phyloP scores from a whole-genome alignment of 2,888 invertebrate species.

The Orchesella flavescens region DNA sequence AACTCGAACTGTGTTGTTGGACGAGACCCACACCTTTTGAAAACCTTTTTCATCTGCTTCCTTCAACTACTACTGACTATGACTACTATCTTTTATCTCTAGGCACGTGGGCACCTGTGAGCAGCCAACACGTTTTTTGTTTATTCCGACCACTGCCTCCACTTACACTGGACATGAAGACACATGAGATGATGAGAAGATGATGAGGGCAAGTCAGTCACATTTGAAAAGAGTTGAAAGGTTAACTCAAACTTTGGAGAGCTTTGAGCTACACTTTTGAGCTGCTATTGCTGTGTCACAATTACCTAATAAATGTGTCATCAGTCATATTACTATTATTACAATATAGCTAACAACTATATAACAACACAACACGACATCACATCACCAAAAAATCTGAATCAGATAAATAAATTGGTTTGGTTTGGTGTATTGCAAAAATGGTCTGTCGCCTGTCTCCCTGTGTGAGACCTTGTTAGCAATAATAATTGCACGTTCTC shows the following conservation, averaged over 20 bases:
- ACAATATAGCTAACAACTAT: too few species aligned
- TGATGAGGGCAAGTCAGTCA: background rate
- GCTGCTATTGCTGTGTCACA: too few species aligned
- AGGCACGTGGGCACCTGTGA: conserved; percentile 28
- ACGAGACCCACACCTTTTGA: background rate
- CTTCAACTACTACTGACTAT: too few species aligned
- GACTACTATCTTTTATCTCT: conserved; percentile 28
- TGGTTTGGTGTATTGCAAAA: conserved; percentile 29
- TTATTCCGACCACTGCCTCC: background rate
- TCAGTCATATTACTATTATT: conserved; percentile 3
- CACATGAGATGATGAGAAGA: conserved; percentile 8
- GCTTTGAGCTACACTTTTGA: background rate
- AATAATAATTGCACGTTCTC: background rate
- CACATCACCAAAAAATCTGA: too few species aligned
- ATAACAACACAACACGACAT: too few species aligned
- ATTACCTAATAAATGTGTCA: background rate
- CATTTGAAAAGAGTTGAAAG: too few species aligned
- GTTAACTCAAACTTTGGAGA: background rate
- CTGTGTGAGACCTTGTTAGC: conserved; percentile 20
- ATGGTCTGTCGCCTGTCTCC: conserved; percentile 20
- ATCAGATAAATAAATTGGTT: too few species aligned
- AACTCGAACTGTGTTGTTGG: too few species aligned
- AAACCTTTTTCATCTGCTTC: conserved; percentile 37
- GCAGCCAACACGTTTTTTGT: background rate
- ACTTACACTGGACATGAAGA: conserved; percentile 28